These are phyloP conservation scores for Stratiolaelaps scimitus DNA, from an alignment of 1,140 invertebrate genomes.

Conservation along the genomic window DNA sequence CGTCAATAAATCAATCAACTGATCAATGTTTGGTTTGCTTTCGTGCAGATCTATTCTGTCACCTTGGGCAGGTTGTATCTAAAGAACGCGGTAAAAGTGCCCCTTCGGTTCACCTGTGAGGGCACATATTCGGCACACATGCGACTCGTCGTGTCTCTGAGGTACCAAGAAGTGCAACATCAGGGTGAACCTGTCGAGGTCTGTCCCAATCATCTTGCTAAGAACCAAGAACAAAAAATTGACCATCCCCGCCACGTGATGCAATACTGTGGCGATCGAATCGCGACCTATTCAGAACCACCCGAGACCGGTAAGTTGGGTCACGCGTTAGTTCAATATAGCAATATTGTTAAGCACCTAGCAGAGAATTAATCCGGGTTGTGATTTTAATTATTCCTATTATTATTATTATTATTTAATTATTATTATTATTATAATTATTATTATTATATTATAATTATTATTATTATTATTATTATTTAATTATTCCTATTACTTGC, in stretches of 20 bases:
- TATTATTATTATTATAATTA: not conserved
- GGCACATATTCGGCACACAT: not conserved
- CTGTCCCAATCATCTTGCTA: constrained; percentile 7
- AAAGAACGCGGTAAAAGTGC: constrained; percentile 1
- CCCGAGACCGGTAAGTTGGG: constrained; percentile 9
- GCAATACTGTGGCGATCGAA: constrained; percentile 11
- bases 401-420: not conserved
- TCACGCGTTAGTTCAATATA: not conserved
- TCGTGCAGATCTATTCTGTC: not conserved
- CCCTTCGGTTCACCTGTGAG: not conserved
- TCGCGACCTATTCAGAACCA: not conserved
- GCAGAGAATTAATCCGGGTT: not conserved
- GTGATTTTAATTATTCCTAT: not conserved
- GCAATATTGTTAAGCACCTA: not conserved
- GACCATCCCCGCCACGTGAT: constrained; percentile 15
- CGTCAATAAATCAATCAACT: no score
- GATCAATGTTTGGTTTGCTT: no score
- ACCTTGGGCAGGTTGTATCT: not conserved
- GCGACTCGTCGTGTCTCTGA: not conserved
- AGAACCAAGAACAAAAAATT: constrained; percentile 12
- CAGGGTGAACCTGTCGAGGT: constrained; percentile 1
- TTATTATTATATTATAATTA: no score
- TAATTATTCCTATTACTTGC: no score
- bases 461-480: no score
- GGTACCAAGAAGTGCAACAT: not conserved